Percentiles rank a stretch among this genome's conserved stretches.
phyloP scores from a whole-genome alignment of 2,113 vertebrate genomes.

The Lamprologus ornatipinnis region DNA sequence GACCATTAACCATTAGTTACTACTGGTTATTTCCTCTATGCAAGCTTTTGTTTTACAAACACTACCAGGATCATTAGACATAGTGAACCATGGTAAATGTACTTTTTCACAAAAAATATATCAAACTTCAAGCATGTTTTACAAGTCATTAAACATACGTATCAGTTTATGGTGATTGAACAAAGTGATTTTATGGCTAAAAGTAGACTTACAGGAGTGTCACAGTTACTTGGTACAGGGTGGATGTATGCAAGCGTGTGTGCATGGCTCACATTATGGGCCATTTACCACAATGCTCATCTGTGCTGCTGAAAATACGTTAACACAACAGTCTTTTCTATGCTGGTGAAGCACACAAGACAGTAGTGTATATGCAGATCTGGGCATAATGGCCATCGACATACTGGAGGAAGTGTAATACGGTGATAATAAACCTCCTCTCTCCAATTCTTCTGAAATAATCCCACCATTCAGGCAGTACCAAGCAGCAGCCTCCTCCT shows the following conservation, averaged over 20 bases:
- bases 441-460: slow-evolving; percentile 56
- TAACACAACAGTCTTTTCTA: background rate
- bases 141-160: background rate
- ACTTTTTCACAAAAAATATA: background rate
- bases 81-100: background rate
- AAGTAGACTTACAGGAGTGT: background rate
- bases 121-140: background rate
- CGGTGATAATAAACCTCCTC: slow-evolving; percentile 56
- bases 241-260: background rate
- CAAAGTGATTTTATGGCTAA: background rate
- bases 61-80: background rate
- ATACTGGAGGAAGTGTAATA: slow-evolving; percentile 47
- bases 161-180: background rate
- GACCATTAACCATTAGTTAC: background rate
- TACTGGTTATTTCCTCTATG: background rate
- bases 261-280: background rate
- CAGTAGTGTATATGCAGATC: background rate
- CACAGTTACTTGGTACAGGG: background rate
- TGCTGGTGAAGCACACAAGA: background rate
- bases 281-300: background rate
- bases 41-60: background rate
- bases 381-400: slow-evolving; percentile 18
- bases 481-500: slow-evolving; percentile 61
- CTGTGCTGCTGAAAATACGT: background rate
- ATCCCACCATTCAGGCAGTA: slow-evolving; percentile 58